Base-by-base conservation (phyloP, 2,888 invertebrate species). In the Holacanthella duospinosa region DNA sequence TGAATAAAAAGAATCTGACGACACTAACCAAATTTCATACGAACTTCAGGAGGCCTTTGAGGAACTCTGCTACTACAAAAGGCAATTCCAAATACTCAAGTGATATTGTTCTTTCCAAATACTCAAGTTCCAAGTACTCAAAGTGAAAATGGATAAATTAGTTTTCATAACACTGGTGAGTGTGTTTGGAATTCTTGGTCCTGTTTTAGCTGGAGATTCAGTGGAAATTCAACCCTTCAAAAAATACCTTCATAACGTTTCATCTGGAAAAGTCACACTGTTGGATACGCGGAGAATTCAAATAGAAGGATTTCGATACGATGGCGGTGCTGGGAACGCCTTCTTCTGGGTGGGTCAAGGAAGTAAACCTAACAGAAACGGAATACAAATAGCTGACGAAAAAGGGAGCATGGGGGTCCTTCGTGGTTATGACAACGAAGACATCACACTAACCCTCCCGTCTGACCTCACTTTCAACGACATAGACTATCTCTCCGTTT, bases 401-500 rank as follows among this genome's bases (percentile, higher is more conserved):
- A 75, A 75, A 60, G 76, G 76, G 53, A 73, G 74, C 19, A 68
- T 72, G 25, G 69, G 74, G 27, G 74, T 74, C 26, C 66, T 93
- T 48, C 82, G 87, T 2, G 88, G 88, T 3, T 93, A 93, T 78
- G 87, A 89, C 74, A 92, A 92, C 2, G 89, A 92, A 76, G 92
- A 92, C 77, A 89, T 93, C 64, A 91, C 91, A 79, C 87, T 93
- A 70, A 89, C 89, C 74, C 78, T 93, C 59, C 92, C 93, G 0
- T 87, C 86, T 53, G 84, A 85, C 73, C 77, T 91, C 69, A 90
- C 91, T 0, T 89, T 90, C 0, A 87, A 91, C 78, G 91, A 92
- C 77, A 88, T 93, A 73, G 89, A 92, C 78, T 93, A 92, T 90
- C 81, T 93, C 27, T 83, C 89, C 0, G 86, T 93, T 0, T 93